Conservation (phyloP, 2,888 invertebrate genomes). For the Catocala fraxini region DNA sequence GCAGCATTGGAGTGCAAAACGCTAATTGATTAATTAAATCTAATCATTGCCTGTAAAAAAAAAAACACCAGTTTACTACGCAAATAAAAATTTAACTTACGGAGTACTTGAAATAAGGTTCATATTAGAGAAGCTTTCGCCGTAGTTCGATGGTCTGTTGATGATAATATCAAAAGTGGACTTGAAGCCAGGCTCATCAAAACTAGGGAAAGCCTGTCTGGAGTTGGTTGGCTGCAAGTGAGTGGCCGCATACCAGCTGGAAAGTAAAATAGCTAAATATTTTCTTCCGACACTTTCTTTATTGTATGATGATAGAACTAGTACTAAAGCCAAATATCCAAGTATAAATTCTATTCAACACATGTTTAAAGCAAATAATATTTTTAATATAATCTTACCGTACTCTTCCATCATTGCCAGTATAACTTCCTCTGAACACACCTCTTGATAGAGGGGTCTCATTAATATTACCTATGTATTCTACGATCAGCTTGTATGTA, state of each 20-base stretch:
- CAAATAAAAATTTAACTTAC: constrained; percentile 55
- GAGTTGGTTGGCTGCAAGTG: constrained; percentile 94
- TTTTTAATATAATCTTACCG: constrained; percentile 63
- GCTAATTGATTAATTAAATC: too few relatives aligned
- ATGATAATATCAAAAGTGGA: constrained; percentile 87
- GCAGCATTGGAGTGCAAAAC: too few relatives aligned
- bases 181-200: constrained; percentile 92
- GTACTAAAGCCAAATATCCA: too few relatives aligned
- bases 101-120: constrained; percentile 42
- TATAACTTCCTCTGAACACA: constrained; percentile 78
- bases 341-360: too few relatives aligned
- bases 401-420: constrained; percentile 57
- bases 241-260: constrained; percentile 92
- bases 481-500: constrained; percentile 62
- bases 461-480: constrained; percentile 78
- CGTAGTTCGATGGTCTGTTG: constrained; percentile 68
- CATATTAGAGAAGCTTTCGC: constrained; percentile 78
- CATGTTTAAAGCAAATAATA: not conserved
- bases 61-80: not conserved
- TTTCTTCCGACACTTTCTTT: too few relatives aligned
- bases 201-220: constrained; percentile 93
- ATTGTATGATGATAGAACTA: too few relatives aligned
- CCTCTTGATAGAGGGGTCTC: constrained; percentile 80
- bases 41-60: too few relatives aligned
- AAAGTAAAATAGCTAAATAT: not conserved